These are phyloP conservation scores for Lepidurus packardi DNA, from an alignment of 1,140 invertebrate genomes.

Conservation along the genomic window DNA sequence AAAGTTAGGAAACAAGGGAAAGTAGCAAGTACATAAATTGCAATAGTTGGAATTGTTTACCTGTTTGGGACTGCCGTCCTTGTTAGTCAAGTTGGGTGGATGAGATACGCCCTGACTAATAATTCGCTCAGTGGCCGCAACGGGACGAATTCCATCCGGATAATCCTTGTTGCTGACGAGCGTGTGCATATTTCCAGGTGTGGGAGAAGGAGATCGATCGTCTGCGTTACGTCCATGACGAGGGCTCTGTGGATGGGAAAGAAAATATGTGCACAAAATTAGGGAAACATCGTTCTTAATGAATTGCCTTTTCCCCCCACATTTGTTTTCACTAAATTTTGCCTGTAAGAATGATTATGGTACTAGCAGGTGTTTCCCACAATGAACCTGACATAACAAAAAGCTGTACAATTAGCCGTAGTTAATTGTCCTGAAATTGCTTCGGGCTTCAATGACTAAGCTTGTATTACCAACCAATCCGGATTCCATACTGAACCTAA, in stretches of 20 bases:
- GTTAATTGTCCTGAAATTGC: no score
- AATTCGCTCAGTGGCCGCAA: slow-evolving; percentile 35
- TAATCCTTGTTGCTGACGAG: slow-evolving; percentile 20
- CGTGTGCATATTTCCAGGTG: slow-evolving; percentile 46
- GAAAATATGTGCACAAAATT: background rate
- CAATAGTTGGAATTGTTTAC: background rate
- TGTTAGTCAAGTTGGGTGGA: slow-evolving; percentile 22
- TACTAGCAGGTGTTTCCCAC: no score
- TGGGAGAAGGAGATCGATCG: slow-evolving; percentile 52
- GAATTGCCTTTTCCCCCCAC: no score
- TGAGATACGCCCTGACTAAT: slow-evolving; percentile 33
- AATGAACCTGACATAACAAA: no score
- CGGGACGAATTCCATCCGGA: slow-evolving; percentile 39
- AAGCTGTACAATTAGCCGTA: no score
- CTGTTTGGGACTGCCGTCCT: slow-evolving; percentile 22
- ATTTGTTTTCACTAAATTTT: no score
- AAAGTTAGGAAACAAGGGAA: no score
- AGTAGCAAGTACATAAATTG: background rate
- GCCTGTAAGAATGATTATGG: no score
- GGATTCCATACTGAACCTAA: no score
- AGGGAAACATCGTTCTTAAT: background rate
- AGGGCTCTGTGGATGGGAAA: slow-evolving; percentile 51
- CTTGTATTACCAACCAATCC: no score
- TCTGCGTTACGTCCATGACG: slow-evolving; percentile 48
- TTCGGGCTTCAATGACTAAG: no score